Conservation (phyloP, 2,888 invertebrate genomes). For the Meliscaeva auricollis region DNA sequence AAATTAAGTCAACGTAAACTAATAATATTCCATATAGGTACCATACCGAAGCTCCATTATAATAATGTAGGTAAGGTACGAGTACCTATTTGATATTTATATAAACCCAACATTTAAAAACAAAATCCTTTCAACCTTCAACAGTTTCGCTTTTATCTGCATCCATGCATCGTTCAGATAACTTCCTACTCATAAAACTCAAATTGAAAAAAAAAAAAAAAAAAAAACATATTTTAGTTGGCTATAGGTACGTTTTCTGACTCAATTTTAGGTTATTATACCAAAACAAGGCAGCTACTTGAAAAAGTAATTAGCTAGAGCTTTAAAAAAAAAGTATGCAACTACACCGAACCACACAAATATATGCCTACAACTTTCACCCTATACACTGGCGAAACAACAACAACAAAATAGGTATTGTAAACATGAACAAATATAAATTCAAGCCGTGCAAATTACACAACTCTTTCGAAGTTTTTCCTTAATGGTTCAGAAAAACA, state of each 20-base stretch:
- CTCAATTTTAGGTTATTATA: conserved; percentile 70
- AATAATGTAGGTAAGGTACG: too few species aligned
- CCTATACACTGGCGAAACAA: conserved; percentile 8
- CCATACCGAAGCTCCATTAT: too few species aligned
- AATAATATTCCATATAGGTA: too few species aligned
- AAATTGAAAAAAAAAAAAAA: background rate
- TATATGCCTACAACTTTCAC: background rate
- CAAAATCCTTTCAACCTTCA: background rate
- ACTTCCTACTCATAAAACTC: background rate
- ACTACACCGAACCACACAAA: conserved; percentile 35
- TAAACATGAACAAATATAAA: conserved; percentile 46
- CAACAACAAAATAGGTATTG: background rate
- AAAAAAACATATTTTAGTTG: background rate
- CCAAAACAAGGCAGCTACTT: conserved; percentile 70
- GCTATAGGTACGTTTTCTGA: conserved; percentile 21
- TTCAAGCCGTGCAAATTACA: conserved; percentile 40
- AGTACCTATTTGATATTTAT: too few species aligned
- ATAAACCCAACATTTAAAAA: too few species aligned
- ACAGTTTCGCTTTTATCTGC: conserved; percentile 24
- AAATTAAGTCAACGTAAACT: too few species aligned
- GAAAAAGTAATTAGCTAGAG: conserved; percentile 64
- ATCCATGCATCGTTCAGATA: background rate
- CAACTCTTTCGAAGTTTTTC: conserved; percentile 46
- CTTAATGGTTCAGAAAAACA: conserved; percentile 50
- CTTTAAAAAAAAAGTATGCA: conserved; percentile 41